Evolutionary conservation across 2,888 invertebrate species (phyloP).

Genomic region (Luffia ferchaultella): DNA sequence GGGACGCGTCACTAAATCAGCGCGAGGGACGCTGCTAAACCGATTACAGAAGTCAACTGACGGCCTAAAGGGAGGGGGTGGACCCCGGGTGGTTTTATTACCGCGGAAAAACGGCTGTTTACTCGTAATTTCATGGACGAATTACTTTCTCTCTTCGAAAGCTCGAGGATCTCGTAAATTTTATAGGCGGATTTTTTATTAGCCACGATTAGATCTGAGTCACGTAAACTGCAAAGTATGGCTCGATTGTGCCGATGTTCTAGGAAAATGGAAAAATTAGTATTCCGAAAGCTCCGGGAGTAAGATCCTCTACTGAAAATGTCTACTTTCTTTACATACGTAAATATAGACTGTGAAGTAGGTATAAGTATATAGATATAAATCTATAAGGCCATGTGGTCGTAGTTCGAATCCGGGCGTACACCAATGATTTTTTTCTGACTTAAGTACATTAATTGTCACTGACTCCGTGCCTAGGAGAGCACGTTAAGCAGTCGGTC

Average conservation of each 20-base stretch:
- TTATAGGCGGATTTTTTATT: conserved; percentile 39
- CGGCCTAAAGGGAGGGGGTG: conserved; percentile 15
- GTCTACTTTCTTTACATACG: too few species aligned
- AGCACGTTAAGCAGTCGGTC: too few species aligned
- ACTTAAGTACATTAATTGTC: too few species aligned
- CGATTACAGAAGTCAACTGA: conserved; percentile 60
- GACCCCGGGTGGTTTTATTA: conserved; percentile 37
- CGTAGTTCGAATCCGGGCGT: too few species aligned
- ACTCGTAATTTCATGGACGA: conserved; percentile 57
- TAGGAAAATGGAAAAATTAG: not conserved
- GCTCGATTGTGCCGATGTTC: not conserved
- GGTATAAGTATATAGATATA: too few species aligned
- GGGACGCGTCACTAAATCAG: conserved; percentile 22
- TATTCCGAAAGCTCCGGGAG: not conserved
- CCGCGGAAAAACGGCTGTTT: conserved; percentile 61
- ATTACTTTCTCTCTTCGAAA: conserved; percentile 58
- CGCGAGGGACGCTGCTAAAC: conserved; percentile 44
- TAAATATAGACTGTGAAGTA: too few species aligned
- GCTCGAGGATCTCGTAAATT: conserved; percentile 50
- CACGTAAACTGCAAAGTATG: not conserved
- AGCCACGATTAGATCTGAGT: not conserved
- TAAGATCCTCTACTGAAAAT: too few species aligned
- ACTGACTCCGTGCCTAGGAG: too few species aligned
- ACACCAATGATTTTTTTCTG: too few species aligned
- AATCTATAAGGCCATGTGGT: too few species aligned